Evolutionary conservation across 2,797 vertebrate genomes (phyloP).

Genomic region (Esox lucius): DNA sequence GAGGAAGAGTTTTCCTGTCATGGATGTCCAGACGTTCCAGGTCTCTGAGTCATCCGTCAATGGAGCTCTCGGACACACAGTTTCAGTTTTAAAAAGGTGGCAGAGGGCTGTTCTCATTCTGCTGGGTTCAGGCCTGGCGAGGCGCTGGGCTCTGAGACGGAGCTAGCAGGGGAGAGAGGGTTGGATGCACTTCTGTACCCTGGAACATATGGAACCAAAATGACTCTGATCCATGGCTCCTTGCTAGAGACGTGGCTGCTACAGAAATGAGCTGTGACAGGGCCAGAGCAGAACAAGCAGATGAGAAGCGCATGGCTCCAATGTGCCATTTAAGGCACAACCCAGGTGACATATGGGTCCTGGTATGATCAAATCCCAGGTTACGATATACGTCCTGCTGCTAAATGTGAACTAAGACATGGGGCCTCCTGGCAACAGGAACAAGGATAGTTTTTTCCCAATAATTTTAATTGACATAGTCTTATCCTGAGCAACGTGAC

Average conservation of each 20-base stretch:
- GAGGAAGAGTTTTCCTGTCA: not conserved
- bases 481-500: too few relatives aligned
- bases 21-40: not conserved
- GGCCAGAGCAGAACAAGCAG: not conserved
- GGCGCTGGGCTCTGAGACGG: not conserved
- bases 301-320: not conserved
- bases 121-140: not conserved
- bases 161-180: not conserved
- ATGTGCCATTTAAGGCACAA: not conserved
- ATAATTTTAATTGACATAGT: too few relatives aligned
- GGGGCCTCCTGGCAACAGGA: not conserved
- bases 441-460: not conserved
- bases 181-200: conserved; percentile 10
- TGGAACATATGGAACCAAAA: conserved; percentile 11
- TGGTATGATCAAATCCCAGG: not conserved
- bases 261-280: not conserved
- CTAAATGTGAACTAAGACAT: not conserved
- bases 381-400: not conserved
- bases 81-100: not conserved
- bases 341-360: not conserved
- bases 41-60: not conserved
- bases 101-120: conserved; percentile 5
- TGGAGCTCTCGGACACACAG: not conserved
- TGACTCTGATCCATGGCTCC: not conserved
- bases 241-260: not conserved